Evolutionary conservation across 1,140 invertebrate genomes (phyloP), one percentile per base, ranked within the genome.

Genomic region (Micrasema longulum): DNA sequence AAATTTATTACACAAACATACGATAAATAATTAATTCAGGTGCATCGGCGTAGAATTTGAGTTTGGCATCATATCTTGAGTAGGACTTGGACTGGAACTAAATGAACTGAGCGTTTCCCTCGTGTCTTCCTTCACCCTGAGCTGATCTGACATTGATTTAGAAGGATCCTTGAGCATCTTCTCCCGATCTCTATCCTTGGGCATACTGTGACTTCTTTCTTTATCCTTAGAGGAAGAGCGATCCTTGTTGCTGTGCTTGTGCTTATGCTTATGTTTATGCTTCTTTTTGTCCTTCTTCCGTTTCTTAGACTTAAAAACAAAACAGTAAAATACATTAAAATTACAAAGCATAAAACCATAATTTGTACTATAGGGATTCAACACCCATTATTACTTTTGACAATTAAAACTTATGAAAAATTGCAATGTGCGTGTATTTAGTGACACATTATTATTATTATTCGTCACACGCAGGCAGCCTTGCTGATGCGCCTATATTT

Each of bases 211-310:
- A 90, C 87, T 72, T 90, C 89, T 63, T 89, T 89, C 86, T n/a
- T n/a, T n/a, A n/a, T n/a, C n/a, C 74, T 88, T 87, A 4, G 77
- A 79, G 63, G 86, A 83, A 60, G 86, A 83, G 63, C 89, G 89
- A 74, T 91, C 89, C 73, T 92, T 88, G 78, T 89, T 91, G 76
- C 91, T 90, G 80, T 93, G 91, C 73, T 91, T 91, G 75, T 91
- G 90, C 73, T 92, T 92, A 76, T 92, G 88, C 77, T 90, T 92
- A 73, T 93, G 90, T 78, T 92, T 92, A 75, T 93, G 90, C 77
- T 93, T 93, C 81, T 94, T 92, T 77, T 93, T 94, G 62, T 94
- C 90, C 77, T 94, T 93, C 77, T 94, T 93, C 81, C 91, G 92
- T 77, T 93, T 93, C 79, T 94, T 93, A 73, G 88, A 82, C 88